Evolutionary conservation across 2,113 vertebrate species (phyloP).

Genomic region (Podarcis muralis): DNA sequence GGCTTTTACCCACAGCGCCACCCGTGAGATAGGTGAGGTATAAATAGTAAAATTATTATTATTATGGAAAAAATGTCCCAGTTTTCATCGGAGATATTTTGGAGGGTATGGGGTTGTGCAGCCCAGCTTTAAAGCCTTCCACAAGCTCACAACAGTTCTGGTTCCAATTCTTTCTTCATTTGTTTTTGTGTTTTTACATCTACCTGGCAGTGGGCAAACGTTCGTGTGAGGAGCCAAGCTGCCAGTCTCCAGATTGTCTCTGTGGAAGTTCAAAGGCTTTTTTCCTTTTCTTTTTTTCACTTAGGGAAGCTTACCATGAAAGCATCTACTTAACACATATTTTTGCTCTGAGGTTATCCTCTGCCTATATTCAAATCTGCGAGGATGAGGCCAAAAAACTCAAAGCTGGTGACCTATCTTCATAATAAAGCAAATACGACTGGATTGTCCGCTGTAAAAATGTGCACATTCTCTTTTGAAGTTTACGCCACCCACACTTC

Average conservation of each 20-base stretch:
- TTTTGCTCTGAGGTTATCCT: slow-evolving; percentile 23
- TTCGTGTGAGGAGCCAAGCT: neutral
- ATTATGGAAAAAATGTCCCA: too few relatives aligned
- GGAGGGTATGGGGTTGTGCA: neutral
- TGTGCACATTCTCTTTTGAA: slow-evolving; percentile 33
- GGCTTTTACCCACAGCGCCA: too few relatives aligned
- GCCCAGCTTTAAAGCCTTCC: neutral
- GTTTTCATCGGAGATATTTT: too few relatives aligned
- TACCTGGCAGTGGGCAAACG: neutral
- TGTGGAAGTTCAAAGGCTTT: neutral
- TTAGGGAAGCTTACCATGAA: neutral
- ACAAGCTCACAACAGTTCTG: neutral
- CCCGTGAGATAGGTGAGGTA: too few relatives aligned
- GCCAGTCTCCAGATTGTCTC: neutral
- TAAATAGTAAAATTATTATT: too few relatives aligned
- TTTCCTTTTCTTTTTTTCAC: neutral
- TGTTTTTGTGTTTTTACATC: neutral
- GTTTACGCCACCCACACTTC: slow-evolving; percentile 30
- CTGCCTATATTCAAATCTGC: slow-evolving; percentile 9
- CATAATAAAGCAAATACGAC: slow-evolving; percentile 3
- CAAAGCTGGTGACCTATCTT: slow-evolving; percentile 25
- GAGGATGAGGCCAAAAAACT: slow-evolving; percentile 15
- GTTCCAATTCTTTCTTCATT: neutral
- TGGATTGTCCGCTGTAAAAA: neutral
- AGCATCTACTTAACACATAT: slow-evolving; percentile 8